A percentile compares a stretch with the other conserved stretches of the same genome.
phyloP scores from a whole-genome alignment of 2,113 vertebrate species.

The Cyrtonyx montezumae region DNA sequence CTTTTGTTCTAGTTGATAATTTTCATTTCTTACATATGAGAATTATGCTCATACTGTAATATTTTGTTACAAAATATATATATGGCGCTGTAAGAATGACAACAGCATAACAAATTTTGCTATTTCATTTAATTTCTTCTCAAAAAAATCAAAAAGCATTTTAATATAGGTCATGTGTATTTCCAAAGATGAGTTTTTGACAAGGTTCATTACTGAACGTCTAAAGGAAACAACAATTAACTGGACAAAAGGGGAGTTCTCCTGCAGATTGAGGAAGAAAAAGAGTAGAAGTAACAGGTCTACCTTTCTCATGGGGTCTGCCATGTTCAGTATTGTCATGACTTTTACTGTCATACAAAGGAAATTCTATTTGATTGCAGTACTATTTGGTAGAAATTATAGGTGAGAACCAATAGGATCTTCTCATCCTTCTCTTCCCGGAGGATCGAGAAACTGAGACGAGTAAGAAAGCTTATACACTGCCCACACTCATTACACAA shows the following conservation, averaged over 20 bases:
- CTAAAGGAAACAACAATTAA: not conserved
- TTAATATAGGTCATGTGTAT: not conserved
- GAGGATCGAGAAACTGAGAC: not conserved
- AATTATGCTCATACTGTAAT: not conserved
- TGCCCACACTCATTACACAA: not conserved
- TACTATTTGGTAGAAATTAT: not conserved
- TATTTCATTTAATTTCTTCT: not conserved
- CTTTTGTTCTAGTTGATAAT: not conserved
- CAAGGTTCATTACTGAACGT: not conserved
- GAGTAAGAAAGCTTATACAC: not conserved
- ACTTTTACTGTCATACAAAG: not conserved
- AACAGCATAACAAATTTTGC: not conserved
- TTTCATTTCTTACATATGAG: not conserved
- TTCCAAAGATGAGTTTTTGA: not conserved
- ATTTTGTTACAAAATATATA: not conserved
- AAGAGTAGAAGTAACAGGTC: not conserved
- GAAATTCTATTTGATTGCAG: not conserved
- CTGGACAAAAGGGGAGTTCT: not conserved
- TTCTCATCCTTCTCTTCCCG: not conserved
- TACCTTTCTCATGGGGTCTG: not conserved
- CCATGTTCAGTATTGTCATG: not conserved
- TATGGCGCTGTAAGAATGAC: not conserved
- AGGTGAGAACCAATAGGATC: not conserved
- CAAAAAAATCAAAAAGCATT: not conserved
- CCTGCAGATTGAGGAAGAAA: not conserved